Base-by-base conservation (phyloP, 2,113 vertebrate species). In the Zootoca vivipara region DNA sequence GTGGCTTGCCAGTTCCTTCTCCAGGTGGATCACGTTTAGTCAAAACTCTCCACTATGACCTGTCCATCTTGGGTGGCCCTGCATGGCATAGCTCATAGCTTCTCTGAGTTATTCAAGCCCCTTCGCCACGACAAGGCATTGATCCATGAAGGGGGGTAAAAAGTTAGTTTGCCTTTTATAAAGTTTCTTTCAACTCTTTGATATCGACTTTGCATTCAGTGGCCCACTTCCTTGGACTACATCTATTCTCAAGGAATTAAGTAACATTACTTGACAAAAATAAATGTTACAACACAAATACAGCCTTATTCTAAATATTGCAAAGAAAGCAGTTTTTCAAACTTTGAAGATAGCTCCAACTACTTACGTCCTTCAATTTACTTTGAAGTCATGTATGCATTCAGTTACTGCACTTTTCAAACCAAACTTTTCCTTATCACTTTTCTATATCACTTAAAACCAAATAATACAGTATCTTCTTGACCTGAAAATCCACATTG, bases 401-500 rank as follows among this genome's bases (percentile, higher is more conserved):
- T 35, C 90, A 88, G 90, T 79, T 87, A 77, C 69, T 67, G 0
- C 28, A 52, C 8, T 92, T 91, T 84, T 89, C 35, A 85, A 90
- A 79, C 1, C 85, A 52, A 85, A 72, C 83, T 94, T 92, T 90
- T 86, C 46, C 85, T 85, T 1, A 1, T 67, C 74, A 78, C 2
- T 40, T 85, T 89, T 85, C 87, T 81, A 85, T 52, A 93, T 93
- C 88, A 22, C 46, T 86, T 26, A 85, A 87, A 94, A 77, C 24
- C 18, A 26, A 46, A 40, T n/a, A 52, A 52, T 12, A 52, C 40
- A n/a, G 4, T 83, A 83, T 9, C 0, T 77, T 33, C 78, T 72
- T 91, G 89, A 92, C 75, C 72, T 92, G 70, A 67, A 91, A 93
- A 93, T 92, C 78, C 87, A 64, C 82, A 92, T 89, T 90, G 56